A percentile compares a stretch with the other conserved stretches of the same genome.
Conservation (phyloP, 2,113 vertebrate genomes). For the Australoheros scitulus region DNA sequence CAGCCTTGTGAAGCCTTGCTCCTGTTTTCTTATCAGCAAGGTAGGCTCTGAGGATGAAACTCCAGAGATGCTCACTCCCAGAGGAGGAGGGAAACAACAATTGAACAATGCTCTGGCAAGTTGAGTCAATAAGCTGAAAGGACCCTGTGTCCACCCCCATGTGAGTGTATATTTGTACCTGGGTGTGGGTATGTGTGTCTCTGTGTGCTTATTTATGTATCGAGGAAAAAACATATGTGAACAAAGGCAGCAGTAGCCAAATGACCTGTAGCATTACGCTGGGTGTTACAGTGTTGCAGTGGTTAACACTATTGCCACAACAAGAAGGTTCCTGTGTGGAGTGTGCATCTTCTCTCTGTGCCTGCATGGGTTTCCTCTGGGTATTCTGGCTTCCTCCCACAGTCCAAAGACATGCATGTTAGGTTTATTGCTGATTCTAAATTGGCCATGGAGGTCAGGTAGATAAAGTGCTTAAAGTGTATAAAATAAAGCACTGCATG, state of each 20-base stretch:
- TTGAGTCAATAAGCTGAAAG: conserved; percentile 22
- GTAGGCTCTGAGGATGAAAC: conserved; percentile 27
- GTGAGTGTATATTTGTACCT: conserved; percentile 11
- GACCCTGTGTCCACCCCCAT: conserved; percentile 2
- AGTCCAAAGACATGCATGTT: not conserved
- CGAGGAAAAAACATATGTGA: not conserved
- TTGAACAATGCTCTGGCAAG: conserved; percentile 32
- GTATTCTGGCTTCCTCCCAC: not conserved
- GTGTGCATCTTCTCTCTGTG: not conserved
- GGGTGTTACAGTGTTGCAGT: not conserved
- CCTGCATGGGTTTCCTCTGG: not conserved
- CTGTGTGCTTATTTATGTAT: not conserved
- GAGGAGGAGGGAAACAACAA: conserved; percentile 32
- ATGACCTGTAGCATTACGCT: not conserved
- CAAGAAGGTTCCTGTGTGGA: not conserved
- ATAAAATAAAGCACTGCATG: not conserved
- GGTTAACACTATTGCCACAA: too few relatives aligned
- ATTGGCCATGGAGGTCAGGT: not conserved
- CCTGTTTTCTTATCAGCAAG: conserved; percentile 39
- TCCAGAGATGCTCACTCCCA: conserved; percentile 22
- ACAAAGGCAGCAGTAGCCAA: not conserved
- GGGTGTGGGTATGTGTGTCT: not conserved
- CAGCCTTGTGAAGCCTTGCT: conserved; percentile 9
- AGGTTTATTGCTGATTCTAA: not conserved
- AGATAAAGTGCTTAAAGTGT: not conserved